Conservation (phyloP, 2,113 vertebrate species). For the Notothenia rossii region DNA sequence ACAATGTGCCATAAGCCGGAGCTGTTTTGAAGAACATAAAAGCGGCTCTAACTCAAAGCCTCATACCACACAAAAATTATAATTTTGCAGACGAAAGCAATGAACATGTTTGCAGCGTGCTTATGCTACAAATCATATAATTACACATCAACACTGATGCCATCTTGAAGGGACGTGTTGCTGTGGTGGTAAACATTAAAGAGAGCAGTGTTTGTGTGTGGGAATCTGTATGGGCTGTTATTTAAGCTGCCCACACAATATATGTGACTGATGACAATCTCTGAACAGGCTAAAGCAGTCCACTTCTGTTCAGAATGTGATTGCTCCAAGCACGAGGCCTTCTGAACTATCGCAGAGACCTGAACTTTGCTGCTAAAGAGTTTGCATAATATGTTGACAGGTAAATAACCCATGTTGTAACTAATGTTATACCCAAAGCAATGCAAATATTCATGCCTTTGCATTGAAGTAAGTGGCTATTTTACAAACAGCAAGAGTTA, state of each 20-base stretch:
- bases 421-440: not conserved
- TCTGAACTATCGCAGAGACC: not conserved
- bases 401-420: not conserved
- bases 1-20: conserved; percentile 5
- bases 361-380: not conserved
- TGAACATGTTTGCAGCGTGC: not conserved
- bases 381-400: not conserved
- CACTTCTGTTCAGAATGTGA: conserved; percentile 21
- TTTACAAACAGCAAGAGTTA: not conserved
- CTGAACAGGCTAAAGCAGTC: not conserved
- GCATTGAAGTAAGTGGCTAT: not conserved
- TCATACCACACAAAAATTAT: not conserved
- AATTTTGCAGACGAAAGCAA: conserved; percentile 6
- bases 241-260: not conserved
- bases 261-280: conserved; percentile 15
- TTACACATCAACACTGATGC: not conserved
- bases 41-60: conserved; percentile 10
- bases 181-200: not conserved
- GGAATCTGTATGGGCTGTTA: not conserved
- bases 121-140: conserved; percentile 10
- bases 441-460: not conserved
- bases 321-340: conserved; percentile 10
- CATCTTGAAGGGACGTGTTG: conserved; percentile 4
- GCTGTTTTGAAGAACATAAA: not conserved
- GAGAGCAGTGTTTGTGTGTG: too few relatives aligned